Base-by-base conservation (phyloP, 2,113 vertebrate genomes). In the Myanophis thanlyinensis region DNA sequence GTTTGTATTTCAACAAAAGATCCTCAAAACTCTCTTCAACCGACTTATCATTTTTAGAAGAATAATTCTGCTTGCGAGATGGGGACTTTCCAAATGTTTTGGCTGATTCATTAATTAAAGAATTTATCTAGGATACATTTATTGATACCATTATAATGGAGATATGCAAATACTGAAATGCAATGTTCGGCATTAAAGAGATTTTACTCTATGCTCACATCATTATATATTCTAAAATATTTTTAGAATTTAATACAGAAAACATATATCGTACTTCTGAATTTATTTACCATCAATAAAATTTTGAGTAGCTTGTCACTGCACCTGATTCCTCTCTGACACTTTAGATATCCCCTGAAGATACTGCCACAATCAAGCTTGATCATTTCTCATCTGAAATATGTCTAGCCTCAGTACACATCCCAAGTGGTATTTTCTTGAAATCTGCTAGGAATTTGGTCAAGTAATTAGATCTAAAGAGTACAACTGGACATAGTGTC, bases 1-100 rank as follows among this genome's bases (percentile, higher is more conserved):
- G 98, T 93, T 99, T 99, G 94, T 99, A 99, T 94, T 99, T 99
- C 96, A 98, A 97, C 89, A 99, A 98, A 67, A 99, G 97, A 95
- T 99, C 99, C 97, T 99, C 99, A 94, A 99, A 99, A 95, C 98
- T 99, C 97, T 99, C 99, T 87, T 99, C 99, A 62, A 97, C 96
- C 73, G 97, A 97, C 93, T 94, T 98, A 86, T 98, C 98, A 56
- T 95, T 95, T 97, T 98, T 99, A 94, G 97, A 95, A 67, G 97
- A 95, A 88, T 98, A 97, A 87, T 90, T 95, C 7, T 96, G 96
- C 95, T 98, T 99, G 94, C 99, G 98, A 51, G 95, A 95, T 90
- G 97, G 98, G 12, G 96, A 98, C 91, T 98, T 97, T 80, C 97
- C 98, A 53, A 97, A 97, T 85, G 62, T 96, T 97, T 99, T 99